These are phyloP conservation scores for Mastacembelus armatus DNA, from an alignment of 2,797 vertebrate species.

Conservation along the genomic window DNA sequence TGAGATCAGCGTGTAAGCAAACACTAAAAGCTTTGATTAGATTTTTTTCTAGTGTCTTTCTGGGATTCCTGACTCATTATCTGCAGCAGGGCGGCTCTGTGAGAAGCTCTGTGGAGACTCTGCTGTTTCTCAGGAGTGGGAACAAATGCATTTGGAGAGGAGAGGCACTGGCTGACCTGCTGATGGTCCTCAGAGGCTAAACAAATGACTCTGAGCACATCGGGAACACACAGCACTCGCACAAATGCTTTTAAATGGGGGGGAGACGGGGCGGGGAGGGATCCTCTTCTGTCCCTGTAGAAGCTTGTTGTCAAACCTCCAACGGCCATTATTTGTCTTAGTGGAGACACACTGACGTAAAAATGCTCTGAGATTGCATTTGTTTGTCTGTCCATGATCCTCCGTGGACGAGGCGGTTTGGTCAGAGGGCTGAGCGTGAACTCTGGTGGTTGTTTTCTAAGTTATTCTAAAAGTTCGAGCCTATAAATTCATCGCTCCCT, in stretches of 20 bases:
- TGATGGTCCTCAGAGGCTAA: slow-evolving; percentile 68
- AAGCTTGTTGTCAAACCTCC: slow-evolving; percentile 46
- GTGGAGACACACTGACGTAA: slow-evolving; percentile 16
- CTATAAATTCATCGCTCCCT: too few relatives aligned
- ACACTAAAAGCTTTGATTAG: slow-evolving; percentile 63
- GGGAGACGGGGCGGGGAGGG: slow-evolving; percentile 27
- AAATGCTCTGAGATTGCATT: slow-evolving; percentile 19
- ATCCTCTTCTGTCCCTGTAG: slow-evolving; percentile 50
- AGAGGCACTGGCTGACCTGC: slow-evolving; percentile 47
- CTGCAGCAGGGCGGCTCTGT: slow-evolving; percentile 33
- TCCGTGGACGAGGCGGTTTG: slow-evolving; percentile 12
- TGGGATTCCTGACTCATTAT: slow-evolving; percentile 67
- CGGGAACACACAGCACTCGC: slow-evolving; percentile 63
- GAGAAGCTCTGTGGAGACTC: slow-evolving; percentile 51
- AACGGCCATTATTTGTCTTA: slow-evolving; percentile 40
- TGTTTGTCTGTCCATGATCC: slow-evolving; percentile 21
- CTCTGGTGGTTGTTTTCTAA: slow-evolving; percentile 7
- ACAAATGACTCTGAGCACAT: slow-evolving; percentile 66
- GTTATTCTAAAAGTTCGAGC: slow-evolving; percentile 4
- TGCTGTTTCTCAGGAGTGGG: slow-evolving; percentile 51
- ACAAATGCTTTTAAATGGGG: slow-evolving; percentile 66
- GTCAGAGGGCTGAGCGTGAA: slow-evolving; percentile 3
- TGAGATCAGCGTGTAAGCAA: slow-evolving; percentile 46
- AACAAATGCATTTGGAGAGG: slow-evolving; percentile 71
- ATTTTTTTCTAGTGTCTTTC: slow-evolving; percentile 47